phyloP scores from a whole-genome alignment of 2,888 invertebrate genomes.

The Congeria kusceri region DNA sequence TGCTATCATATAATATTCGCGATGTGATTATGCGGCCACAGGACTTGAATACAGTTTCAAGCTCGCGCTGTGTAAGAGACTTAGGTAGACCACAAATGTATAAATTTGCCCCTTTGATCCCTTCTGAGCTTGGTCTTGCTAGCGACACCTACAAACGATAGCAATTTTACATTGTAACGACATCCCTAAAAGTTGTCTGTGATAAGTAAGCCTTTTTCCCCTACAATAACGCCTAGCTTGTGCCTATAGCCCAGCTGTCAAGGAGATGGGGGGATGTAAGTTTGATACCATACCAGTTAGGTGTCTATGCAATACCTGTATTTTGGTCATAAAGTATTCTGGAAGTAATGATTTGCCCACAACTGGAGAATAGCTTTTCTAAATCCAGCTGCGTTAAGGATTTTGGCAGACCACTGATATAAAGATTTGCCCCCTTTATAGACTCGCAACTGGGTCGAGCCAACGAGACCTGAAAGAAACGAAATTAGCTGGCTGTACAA shows the following conservation, averaged over 20 bases:
- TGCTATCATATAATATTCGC: conserved; percentile 85
- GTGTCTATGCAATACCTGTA: conserved; percentile 80
- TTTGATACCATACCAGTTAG: conserved; percentile 31
- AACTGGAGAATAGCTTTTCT: conserved; percentile 85
- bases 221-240: neutral
- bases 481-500: conserved; percentile 76
- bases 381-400: conserved; percentile 85
- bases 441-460: conserved; percentile 86
- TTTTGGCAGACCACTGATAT: conserved; percentile 86
- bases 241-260: conserved; percentile 12
- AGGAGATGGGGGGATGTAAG: conserved; percentile 50
- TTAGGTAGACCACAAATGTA: conserved; percentile 86
- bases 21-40: conserved; percentile 86
- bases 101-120: conserved; percentile 86
- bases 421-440: conserved; percentile 86
- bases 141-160: conserved; percentile 84
- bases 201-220: neutral
- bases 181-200: conserved; percentile 1
- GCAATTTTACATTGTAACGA: conserved; percentile 17
- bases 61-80: conserved; percentile 85
- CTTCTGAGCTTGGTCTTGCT: conserved; percentile 86
- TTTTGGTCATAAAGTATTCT: conserved; percentile 86
- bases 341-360: conserved; percentile 86
- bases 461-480: conserved; percentile 85
- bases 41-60: conserved; percentile 85